Percentiles rank a stretch among this genome's conserved stretches.
Evolutionary conservation across 2,113 vertebrate genomes (phyloP).

Genomic region (Triplophysa dalaica): DNA sequence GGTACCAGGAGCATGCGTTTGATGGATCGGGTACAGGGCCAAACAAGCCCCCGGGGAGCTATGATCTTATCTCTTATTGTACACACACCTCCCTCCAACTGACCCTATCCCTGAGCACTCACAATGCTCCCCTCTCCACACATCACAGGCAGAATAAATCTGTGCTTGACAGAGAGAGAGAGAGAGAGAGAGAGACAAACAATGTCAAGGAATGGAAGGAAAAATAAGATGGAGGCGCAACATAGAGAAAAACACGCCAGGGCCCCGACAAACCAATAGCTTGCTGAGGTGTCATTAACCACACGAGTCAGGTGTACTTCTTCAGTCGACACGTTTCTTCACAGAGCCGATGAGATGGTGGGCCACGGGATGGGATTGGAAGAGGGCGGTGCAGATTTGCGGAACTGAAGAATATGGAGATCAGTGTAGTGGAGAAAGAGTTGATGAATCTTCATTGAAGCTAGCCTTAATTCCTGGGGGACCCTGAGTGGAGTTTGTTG

Average conservation of each 20-base stretch:
- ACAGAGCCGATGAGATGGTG: not conserved
- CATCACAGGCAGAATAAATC: slow-evolving; percentile 92
- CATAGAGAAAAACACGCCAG: slow-evolving; percentile 64
- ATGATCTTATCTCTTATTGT: slow-evolving; percentile 92
- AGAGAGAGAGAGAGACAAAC: slow-evolving; percentile 53
- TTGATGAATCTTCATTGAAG: slow-evolving; percentile 40
- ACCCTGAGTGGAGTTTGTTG: slow-evolving; percentile 36
- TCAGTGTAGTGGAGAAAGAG: slow-evolving; percentile 23
- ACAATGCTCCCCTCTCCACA: slow-evolving; percentile 74
- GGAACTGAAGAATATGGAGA: slow-evolving; percentile 33
- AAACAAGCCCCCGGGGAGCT: slow-evolving; percentile 86
- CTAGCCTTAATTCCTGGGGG: slow-evolving; percentile 15
- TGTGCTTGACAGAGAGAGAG: slow-evolving; percentile 80
- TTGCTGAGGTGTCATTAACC: slow-evolving; percentile 75
- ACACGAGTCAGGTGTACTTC: slow-evolving; percentile 63
- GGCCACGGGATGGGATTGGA: not conserved
- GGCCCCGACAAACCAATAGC: slow-evolving; percentile 71
- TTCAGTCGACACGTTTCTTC: slow-evolving; percentile 13
- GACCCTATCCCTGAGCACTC: slow-evolving; percentile 79
- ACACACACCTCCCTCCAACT: slow-evolving; percentile 80
- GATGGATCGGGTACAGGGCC: slow-evolving; percentile 89
- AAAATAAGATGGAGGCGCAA: slow-evolving; percentile 28
- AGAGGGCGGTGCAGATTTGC: not conserved
- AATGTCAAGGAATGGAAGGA: slow-evolving; percentile 29
- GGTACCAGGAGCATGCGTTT: slow-evolving; percentile 83